Evolutionary conservation across 2,113 vertebrate species (phyloP).

Genomic region (Alectura lathami): DNA sequence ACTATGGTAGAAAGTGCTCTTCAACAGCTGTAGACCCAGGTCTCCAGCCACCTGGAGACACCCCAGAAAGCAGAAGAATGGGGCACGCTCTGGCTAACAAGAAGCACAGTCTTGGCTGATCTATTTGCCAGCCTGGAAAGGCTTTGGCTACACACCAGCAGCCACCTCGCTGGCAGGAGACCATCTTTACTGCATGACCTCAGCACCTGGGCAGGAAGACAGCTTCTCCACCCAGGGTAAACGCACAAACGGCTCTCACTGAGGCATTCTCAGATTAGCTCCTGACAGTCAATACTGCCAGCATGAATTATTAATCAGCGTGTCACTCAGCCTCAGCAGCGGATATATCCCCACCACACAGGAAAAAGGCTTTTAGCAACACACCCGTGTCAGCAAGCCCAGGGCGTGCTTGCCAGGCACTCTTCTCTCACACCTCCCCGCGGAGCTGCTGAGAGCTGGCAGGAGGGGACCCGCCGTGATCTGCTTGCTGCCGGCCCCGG

Average conservation of each 20-base stretch:
- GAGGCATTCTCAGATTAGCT: neutral
- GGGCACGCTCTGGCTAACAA: neutral
- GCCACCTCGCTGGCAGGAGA: neutral
- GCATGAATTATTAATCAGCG: conserved; percentile 24
- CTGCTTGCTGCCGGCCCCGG: neutral
- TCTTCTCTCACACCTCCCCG: neutral
- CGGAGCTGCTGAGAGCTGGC: neutral
- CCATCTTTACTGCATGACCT: neutral
- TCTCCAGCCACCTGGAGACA: neutral
- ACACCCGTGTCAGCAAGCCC: neutral
- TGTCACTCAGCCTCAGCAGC: neutral
- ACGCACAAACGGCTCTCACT: neutral
- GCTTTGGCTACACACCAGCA: neutral
- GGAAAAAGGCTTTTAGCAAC: conserved; percentile 6
- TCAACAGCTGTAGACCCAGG: neutral
- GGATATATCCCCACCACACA: neutral
- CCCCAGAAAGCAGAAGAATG: neutral
- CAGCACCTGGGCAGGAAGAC: neutral
- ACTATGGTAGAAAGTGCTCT: neutral
- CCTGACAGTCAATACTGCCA: neutral
- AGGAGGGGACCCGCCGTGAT: neutral
- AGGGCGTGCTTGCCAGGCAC: neutral
- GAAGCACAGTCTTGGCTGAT: neutral
- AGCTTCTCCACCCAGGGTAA: neutral
- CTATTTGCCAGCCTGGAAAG: neutral